These are phyloP conservation scores for Chaetops frenatus DNA, from an alignment of 2,113 vertebrate species.

Conservation along the genomic window DNA sequence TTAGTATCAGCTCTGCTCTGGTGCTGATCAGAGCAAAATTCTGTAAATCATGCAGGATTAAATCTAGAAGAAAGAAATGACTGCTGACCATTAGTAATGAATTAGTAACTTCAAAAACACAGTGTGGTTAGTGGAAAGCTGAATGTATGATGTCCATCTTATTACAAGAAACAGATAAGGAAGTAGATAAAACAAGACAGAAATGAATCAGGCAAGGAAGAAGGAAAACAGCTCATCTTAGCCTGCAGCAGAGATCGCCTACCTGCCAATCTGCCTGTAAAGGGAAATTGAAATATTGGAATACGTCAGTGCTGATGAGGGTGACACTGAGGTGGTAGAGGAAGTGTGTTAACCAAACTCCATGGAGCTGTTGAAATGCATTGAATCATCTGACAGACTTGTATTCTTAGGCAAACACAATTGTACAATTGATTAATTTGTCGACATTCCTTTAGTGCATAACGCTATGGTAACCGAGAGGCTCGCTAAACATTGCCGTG, in stretches of 20 bases:
- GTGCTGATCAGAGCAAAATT: background rate
- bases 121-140: background rate
- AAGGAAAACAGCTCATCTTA: background rate
- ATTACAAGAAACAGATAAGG: background rate
- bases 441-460: background rate
- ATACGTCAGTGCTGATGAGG: background rate
- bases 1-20: background rate
- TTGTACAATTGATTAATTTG: slow-evolving; percentile 48
- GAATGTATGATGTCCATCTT: background rate
- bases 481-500: background rate
- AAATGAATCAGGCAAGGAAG: background rate
- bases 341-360: background rate
- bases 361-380: background rate
- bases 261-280: background rate
- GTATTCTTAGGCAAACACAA: slow-evolving; percentile 37
- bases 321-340: background rate
- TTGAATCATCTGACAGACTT: background rate
- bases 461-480: slow-evolving; percentile 7
- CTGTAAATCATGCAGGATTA: background rate
- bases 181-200: background rate
- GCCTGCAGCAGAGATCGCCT: background rate
- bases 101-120: background rate
- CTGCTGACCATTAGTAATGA: background rate
- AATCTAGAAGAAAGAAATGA: background rate
- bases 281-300: background rate